A percentile compares a stretch with the other conserved stretches of the same genome.
These are phyloP conservation scores for Cherax quadricarinatus DNA, from an alignment of 1,140 invertebrate genomes.

Conservation along the genomic window DNA sequence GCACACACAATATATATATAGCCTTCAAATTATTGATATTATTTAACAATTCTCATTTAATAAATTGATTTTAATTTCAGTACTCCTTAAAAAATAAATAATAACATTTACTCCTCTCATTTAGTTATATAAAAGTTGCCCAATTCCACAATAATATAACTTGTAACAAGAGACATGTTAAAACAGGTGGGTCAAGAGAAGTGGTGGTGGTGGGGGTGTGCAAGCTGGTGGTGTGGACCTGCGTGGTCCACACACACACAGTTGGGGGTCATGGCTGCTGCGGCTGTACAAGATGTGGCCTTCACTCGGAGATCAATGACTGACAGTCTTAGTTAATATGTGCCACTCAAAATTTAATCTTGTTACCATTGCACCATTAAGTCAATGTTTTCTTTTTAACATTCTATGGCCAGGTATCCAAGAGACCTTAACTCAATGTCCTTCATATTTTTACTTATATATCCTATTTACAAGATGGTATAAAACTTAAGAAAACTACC, in stretches of 20 bases:
- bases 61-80: background rate
- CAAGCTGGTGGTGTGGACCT: background rate
- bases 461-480: background rate
- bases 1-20: background rate
- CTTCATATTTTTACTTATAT: conserved; percentile 1
- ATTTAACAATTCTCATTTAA: background rate
- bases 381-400: conserved; percentile 5
- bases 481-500: background rate
- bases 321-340: background rate
- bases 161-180: background rate
- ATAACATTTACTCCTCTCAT: background rate
- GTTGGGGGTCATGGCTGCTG: conserved; percentile 68
- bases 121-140: background rate
- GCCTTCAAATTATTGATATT: background rate
- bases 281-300: conserved; percentile 13
- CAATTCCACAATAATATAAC: background rate
- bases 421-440: background rate
- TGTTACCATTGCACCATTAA: conserved; percentile 10
- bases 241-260: conserved; percentile 31
- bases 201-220: background rate
- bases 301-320: conserved; percentile 46
- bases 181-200: background rate
- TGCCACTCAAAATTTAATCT: background rate
- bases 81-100: conserved; percentile 2
- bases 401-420: conserved; percentile 18